Evolutionary conservation across 2,888 invertebrate species (phyloP).

Genomic region (Gisinianus flammeolus): DNA sequence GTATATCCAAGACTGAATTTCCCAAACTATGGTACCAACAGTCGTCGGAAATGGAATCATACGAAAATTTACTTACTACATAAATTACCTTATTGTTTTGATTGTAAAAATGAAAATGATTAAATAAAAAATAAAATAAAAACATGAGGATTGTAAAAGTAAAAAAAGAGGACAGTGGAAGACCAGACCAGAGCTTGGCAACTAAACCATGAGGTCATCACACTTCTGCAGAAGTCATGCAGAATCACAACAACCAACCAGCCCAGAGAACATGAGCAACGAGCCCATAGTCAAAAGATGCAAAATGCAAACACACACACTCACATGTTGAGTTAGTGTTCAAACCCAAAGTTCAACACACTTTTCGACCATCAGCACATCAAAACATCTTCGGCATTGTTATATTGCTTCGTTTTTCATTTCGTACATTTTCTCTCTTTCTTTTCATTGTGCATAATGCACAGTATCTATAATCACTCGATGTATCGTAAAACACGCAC

Average conservation of each 20-base stretch:
- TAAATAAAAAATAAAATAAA: not conserved
- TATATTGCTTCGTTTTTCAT: not conserved
- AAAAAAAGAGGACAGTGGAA: not conserved
- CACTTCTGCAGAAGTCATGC: not conserved
- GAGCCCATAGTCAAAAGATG: not conserved
- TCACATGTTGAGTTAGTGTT: not conserved
- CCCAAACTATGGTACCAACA: no score
- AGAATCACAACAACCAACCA: not conserved
- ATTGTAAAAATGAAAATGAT: not conserved
- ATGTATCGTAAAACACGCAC: not conserved
- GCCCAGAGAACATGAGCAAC: not conserved
- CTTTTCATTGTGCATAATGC: not conserved
- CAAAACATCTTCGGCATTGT: not conserved
- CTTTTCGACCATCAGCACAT: not conserved
- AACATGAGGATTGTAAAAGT: not conserved
- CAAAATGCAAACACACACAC: not conserved
- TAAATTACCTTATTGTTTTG: no score
- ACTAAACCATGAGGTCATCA: not conserved
- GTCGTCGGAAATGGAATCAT: no score
- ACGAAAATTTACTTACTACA: no score
- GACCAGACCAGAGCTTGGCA: not conserved
- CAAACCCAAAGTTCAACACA: not conserved
- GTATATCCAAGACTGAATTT: no score
- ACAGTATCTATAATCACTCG: not conserved
- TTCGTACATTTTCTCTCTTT: not conserved